A percentile compares a stretch with the other conserved stretches of the same genome.
Evolutionary conservation across 2,797 vertebrate species (phyloP).

Genomic region (Chelon labrosus): DNA sequence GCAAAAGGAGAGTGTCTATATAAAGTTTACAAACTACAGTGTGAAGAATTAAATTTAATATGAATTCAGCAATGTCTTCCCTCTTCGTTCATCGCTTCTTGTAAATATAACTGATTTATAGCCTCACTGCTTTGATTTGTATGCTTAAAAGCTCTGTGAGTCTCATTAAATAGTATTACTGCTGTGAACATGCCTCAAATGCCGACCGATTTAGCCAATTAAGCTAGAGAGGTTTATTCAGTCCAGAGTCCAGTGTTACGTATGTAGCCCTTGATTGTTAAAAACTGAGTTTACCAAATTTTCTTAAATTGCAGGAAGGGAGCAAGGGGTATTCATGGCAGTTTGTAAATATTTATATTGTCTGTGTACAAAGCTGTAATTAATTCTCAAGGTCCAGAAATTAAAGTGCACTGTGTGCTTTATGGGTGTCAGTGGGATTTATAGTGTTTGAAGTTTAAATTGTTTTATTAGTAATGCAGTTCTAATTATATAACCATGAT

Average conservation of each 20-base stretch:
- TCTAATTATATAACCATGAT: constrained; percentile 24
- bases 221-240: background rate
- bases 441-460: constrained; percentile 11
- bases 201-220: background rate
- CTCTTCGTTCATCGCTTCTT: no score
- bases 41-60: background rate
- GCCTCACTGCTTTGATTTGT: background rate
- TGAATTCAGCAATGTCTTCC: background rate
- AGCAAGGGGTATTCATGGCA: background rate
- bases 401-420: background rate
- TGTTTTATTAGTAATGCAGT: constrained; percentile 7
- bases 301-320: background rate
- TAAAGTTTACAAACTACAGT: background rate
- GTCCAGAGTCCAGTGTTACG: background rate
- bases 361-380: background rate
- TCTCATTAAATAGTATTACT: background rate
- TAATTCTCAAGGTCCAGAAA: constrained; percentile 7
- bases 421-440: background rate
- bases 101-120: background rate
- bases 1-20: constrained; percentile 6
- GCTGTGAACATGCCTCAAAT: background rate
- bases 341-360: background rate
- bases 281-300: background rate
- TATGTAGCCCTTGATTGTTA: background rate
- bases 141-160: background rate